Percentiles rank a stretch among this genome's conserved stretches.
phyloP scores from a whole-genome alignment of 2,113 vertebrate genomes.

The Phalacrocorax pelagicus region DNA sequence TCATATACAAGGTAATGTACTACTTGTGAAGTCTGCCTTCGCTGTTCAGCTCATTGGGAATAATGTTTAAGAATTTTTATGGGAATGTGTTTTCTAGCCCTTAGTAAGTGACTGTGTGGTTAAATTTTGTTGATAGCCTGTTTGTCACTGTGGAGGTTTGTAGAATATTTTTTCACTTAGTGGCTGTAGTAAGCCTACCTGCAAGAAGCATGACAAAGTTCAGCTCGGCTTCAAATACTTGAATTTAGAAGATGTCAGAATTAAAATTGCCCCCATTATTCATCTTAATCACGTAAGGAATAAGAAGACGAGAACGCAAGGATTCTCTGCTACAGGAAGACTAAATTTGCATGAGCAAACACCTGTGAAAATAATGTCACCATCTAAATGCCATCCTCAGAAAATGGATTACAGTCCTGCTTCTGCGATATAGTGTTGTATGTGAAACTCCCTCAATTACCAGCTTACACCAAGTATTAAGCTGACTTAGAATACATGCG shows the following conservation, averaged over 20 bases:
- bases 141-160: neutral
- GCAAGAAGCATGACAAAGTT: neutral
- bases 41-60: neutral
- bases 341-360: neutral
- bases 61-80: neutral
- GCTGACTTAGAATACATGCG: too few species aligned
- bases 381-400: neutral
- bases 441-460: neutral
- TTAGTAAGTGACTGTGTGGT: neutral
- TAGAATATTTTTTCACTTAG: neutral
- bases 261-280: neutral
- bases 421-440: neutral
- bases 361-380: neutral
- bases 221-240: neutral
- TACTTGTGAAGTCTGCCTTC: neutral
- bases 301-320: neutral
- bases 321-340: neutral
- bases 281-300: neutral
- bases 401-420: neutral
- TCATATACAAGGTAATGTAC: neutral
- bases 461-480: neutral
- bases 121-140: neutral
- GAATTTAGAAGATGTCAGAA: neutral
- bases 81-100: neutral
- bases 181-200: neutral